phyloP scores from a whole-genome alignment of 2,113 vertebrate genomes.

The Scortum barcoo region DNA sequence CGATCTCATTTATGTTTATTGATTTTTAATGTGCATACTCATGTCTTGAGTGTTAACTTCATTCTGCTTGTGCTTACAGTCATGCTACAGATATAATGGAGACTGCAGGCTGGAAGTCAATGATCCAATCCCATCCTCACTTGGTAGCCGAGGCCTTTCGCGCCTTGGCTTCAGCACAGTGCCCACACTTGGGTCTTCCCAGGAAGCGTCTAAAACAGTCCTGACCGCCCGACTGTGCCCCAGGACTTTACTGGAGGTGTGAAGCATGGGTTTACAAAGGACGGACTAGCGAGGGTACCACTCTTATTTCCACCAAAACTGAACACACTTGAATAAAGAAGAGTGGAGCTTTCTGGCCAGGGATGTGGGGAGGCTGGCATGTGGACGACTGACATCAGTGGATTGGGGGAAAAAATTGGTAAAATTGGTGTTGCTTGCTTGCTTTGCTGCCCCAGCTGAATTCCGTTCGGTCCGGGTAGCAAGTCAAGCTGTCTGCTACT shows the following conservation, averaged over 20 bases:
- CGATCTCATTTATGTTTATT: constrained; percentile 74
- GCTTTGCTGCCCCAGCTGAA: constrained; percentile 71
- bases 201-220: constrained; percentile 99
- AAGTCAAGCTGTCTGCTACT: constrained; percentile 87
- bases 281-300: constrained; percentile 86
- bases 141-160: constrained; percentile 99
- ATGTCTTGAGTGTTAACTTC: constrained; percentile 64
- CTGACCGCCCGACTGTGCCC: constrained; percentile 87
- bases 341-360: constrained; percentile 75
- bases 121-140: constrained; percentile 99
- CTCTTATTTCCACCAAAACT: constrained; percentile 87
- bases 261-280: constrained; percentile 74
- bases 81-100: constrained; percentile 98
- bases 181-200: constrained; percentile 96
- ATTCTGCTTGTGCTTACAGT: constrained; percentile 87
- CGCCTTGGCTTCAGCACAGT: constrained; percentile 96
- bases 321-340: constrained; percentile 77
- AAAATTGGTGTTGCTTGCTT: constrained; percentile 81
- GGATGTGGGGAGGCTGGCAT: constrained; percentile 75
- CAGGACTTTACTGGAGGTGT: constrained; percentile 82
- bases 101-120: constrained; percentile 98
- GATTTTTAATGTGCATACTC: constrained; percentile 79
- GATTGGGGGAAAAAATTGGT: constrained; percentile 88
- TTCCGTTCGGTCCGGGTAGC: constrained; percentile 77
- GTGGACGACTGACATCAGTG: constrained; percentile 70